Conservation (phyloP, 2,888 invertebrate genomes). For the Caenorhabditis sp. region DNA sequence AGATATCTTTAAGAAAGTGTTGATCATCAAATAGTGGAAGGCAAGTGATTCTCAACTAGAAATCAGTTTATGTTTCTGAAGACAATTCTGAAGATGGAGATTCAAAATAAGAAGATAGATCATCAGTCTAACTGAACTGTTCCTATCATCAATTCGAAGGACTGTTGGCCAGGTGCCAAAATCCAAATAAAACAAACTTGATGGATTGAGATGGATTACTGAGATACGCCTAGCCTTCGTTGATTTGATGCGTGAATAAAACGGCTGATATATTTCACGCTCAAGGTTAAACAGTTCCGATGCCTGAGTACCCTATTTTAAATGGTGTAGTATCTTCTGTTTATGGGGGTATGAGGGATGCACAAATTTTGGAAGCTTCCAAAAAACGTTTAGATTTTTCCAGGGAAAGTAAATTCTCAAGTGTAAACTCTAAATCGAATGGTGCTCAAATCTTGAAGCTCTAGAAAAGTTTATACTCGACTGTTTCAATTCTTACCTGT, state of each 20-base stretch:
- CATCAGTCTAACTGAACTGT: slow-evolving; percentile 7
- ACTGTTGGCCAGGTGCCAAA: slow-evolving; percentile 24
- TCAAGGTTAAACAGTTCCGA: slow-evolving; percentile 63
- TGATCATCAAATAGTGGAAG: slow-evolving; percentile 11
- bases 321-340: slow-evolving; percentile 3
- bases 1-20: slow-evolving; percentile 7
- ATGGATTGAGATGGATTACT: slow-evolving; percentile 30
- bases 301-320: not conserved
- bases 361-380: too few relatives aligned
- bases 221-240: not conserved
- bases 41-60: not conserved
- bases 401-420: too few relatives aligned
- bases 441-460: too few relatives aligned
- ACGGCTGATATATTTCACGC: slow-evolving; percentile 51
- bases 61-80: not conserved
- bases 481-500: slow-evolving; percentile 66
- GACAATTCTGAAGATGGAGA: too few relatives aligned
- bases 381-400: too few relatives aligned
- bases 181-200: slow-evolving; percentile 22
- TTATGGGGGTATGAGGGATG: too few relatives aligned
- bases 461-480: too few relatives aligned
- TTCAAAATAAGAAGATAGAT: not conserved
- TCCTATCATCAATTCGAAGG: slow-evolving; percentile 11
- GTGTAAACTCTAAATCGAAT: too few relatives aligned
- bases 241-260: slow-evolving; percentile 32